Conservation (phyloP, 2,797 vertebrate species). For the Nannoperca obscura region DNA sequence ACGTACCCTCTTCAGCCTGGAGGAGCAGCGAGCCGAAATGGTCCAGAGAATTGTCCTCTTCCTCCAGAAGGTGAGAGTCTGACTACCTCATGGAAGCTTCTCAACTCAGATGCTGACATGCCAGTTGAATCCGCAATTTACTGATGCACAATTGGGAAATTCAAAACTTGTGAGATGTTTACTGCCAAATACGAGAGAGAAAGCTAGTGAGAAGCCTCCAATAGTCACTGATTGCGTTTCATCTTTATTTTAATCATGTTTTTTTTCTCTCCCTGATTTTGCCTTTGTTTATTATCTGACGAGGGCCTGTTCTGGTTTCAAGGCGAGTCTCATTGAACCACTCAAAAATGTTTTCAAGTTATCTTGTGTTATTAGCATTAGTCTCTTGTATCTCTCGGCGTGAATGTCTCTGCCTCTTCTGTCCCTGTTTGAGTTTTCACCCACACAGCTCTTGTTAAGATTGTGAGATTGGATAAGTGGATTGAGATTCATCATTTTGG, state of each 20-base stretch:
- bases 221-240: neutral
- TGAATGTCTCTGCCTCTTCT: constrained; percentile 13
- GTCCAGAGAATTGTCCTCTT: constrained; percentile 95
- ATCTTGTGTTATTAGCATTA: constrained; percentile 34
- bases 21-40: constrained; percentile 94
- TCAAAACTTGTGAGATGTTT: neutral
- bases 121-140: neutral
- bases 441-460: constrained; percentile 22
- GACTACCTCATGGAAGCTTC: neutral
- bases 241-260: neutral
- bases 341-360: neutral
- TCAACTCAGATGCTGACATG: neutral
- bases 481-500: neutral
- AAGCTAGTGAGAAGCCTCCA: neutral
- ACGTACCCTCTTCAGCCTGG: constrained; percentile 94
- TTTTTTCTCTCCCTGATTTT: neutral
- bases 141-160: neutral
- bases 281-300: constrained; percentile 32
- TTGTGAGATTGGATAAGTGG: neutral
- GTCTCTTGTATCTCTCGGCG: constrained; percentile 17
- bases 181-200: neutral
- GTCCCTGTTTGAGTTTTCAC: constrained; percentile 18
- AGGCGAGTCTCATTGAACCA: constrained; percentile 11
- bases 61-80: constrained; percentile 93
- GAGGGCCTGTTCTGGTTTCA: constrained; percentile 22